Evolutionary conservation across 2,113 vertebrate genomes (phyloP), one percentile per base, ranked within the genome.

Genomic region (Micronisus gabar): DNA sequence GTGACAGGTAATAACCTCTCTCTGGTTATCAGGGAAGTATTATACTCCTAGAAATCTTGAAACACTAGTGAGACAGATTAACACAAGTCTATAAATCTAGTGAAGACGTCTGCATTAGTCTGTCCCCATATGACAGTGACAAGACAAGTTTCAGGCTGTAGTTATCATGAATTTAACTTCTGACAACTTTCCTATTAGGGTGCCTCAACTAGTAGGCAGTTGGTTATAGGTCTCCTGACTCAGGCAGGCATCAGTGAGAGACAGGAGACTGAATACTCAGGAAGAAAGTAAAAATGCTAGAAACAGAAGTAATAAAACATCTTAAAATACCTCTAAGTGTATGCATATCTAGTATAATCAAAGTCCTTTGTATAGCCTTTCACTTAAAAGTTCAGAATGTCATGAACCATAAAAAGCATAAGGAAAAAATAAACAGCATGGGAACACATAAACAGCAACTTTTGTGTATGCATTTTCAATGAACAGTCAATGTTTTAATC

Each of bases 51-150:
- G 58, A 90, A 88, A 92, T 96, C 84, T 75, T 94, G 58, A 97
- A 93, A 88, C 38, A 86, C 41, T 40, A 40, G 38, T 81, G 32
- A 61, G 19, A 68, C 30, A 85, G 80, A 94, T 78, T 81, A 94
- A 86, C 65, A 81, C 5, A 45, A 91, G 75, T 56, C 78, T 70
- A 82, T 92, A 95, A 97, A 97, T 96, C 70, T 88, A 72, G 53
- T 61, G 76, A 95, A 84, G 74, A 93, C 1, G 2, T 50, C 83
- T 93, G 50, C 36, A 73, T 96, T 93, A 90, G 61, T 95, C 76
- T 81, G 95, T 75, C 40, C 15, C 48, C 41, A 34, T 23, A 40
- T 27, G 20, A 91, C 7, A 93, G 71, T 52, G 67, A 90, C 53
- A 93, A 92, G 81, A 81, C 25, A 96, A 93, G 47, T 61, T 95